Evolutionary conservation across 2,797 vertebrate species (phyloP).

Genomic region (Liparis tanakae): DNA sequence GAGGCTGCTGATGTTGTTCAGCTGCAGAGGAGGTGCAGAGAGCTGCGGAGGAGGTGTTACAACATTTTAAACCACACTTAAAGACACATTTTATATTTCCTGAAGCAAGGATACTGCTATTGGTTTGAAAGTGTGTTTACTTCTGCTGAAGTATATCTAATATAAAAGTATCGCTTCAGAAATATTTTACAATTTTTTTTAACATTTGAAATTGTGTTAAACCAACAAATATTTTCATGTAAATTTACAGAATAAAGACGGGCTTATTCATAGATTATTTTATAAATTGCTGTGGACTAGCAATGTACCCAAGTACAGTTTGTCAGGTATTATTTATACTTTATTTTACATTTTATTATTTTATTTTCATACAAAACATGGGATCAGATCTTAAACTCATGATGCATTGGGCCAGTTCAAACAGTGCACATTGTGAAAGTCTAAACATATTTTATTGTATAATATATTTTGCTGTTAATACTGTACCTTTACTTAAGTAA

Average conservation of each 20-base stretch:
- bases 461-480: not conserved
- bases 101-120: slow-evolving; percentile 10
- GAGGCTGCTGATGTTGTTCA: not conserved
- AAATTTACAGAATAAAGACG: not conserved
- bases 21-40: not conserved
- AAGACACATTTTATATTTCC: slow-evolving; percentile 22
- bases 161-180: not conserved
- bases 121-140: not conserved
- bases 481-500: not conserved
- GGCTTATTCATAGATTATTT: no score
- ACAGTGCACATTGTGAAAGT: not conserved
- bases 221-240: not conserved
- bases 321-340: not conserved
- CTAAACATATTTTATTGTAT: not conserved
- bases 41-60: slow-evolving; percentile 15
- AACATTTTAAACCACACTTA: slow-evolving; percentile 20
- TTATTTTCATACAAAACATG: not conserved
- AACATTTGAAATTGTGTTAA: not conserved
- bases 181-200: not conserved
- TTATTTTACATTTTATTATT: not conserved
- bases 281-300: not conserved
- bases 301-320: not conserved
- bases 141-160: slow-evolving; percentile 5
- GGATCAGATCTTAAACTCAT: not conserved
- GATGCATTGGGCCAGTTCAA: not conserved